A percentile compares a stretch with the other conserved stretches of the same genome.
These are phyloP conservation scores for Strigamia crassipes DNA, from an alignment of 2,888 invertebrate genomes.

Conservation along the genomic window DNA sequence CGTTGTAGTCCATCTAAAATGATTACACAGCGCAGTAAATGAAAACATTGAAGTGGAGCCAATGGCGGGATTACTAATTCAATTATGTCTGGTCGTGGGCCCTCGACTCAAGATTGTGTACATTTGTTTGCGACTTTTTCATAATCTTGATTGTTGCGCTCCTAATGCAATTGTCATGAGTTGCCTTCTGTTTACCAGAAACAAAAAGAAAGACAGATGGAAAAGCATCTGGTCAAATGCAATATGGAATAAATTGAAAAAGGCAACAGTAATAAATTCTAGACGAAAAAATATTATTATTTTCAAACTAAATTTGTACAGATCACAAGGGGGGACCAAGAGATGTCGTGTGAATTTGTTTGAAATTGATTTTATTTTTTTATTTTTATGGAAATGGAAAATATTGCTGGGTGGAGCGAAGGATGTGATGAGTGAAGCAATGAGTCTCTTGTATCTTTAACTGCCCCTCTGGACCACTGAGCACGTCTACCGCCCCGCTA, in stretches of 20 bases:
- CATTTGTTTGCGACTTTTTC: neutral
- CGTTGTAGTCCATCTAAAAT: too few species aligned
- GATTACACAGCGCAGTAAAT: too few species aligned
- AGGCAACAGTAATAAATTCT: neutral
- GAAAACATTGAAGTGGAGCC: too few species aligned
- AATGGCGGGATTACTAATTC: too few species aligned
- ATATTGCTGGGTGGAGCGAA: neutral
- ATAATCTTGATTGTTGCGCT: neutral
- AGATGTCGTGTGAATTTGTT: too few species aligned
- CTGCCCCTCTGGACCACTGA: constrained; percentile 10
- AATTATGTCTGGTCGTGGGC: too few species aligned
- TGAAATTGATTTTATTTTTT: too few species aligned
- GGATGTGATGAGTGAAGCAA: neutral
- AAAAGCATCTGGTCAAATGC: neutral
- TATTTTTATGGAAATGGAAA: too few species aligned
- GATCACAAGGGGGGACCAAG: too few species aligned
- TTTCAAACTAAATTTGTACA: too few species aligned
- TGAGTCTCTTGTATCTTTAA: neutral
- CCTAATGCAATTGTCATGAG: neutral
- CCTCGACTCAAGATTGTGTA: neutral
- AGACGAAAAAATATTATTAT: neutral
- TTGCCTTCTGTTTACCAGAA: neutral
- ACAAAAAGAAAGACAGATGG: constrained; percentile 1
- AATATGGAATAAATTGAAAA: neutral
- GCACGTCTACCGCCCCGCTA: neutral